phyloP scores from a whole-genome alignment of 2,113 vertebrate genomes.

The mouse (Mus musculus) region GRCm39 chr17:73924501-73925000 shows the following conservation, averaged over 20 bases:
- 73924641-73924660: not conserved
- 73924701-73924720: not conserved
- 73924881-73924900: not conserved
- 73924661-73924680: not conserved
- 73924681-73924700: not conserved
- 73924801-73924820: not conserved
- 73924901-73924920: not conserved
- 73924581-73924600: not conserved
- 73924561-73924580: not conserved
- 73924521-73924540: not conserved
- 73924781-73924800: not conserved
- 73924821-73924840: not conserved
- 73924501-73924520: conserved; percentile 2
- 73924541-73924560: not conserved
- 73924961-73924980: not conserved
- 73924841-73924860: not conserved
- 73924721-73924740: not conserved
- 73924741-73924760: not conserved
- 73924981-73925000: not conserved
- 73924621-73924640: not conserved
- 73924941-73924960: not conserved
- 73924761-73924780: not conserved
- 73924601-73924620: not conserved
- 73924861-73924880: not conserved
- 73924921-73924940: not conserved